Conservation (phyloP, 2,797 vertebrate genomes). For the Cirrhinus molitorella region DNA sequence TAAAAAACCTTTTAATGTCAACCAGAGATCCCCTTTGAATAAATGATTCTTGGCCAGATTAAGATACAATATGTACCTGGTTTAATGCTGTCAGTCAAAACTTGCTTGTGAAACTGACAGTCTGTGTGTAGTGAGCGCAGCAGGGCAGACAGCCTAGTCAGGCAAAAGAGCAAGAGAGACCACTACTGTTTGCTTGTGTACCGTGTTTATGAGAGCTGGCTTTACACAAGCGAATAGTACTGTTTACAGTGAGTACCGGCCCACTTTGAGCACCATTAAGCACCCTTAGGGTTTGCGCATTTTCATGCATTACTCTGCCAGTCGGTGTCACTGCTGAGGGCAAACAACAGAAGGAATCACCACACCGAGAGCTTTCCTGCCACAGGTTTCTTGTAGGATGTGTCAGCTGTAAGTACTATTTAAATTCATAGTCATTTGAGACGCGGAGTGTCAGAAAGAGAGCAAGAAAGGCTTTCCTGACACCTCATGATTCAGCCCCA, state of each 20-base stretch:
- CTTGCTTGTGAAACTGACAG: neutral
- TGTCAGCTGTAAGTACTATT: slow-evolving; percentile 39
- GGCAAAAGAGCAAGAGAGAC: neutral
- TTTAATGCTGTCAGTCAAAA: neutral
- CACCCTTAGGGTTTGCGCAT: neutral
- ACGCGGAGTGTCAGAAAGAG: neutral
- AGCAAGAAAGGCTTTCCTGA: slow-evolving; percentile 21
- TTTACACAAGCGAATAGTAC: neutral
- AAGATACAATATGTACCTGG: neutral
- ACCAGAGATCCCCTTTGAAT: neutral
- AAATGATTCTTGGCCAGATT: neutral
- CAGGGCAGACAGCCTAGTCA: neutral
- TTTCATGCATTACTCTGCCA: slow-evolving; percentile 23
- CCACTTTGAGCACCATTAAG: slow-evolving; percentile 12
- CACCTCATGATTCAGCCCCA: slow-evolving; percentile 33
- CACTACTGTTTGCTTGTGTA: neutral
- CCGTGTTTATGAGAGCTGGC: neutral
- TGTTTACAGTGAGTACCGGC: neutral
- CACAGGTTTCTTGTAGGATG: slow-evolving; percentile 15
- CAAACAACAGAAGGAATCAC: slow-evolving; percentile 27
- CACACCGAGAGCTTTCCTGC: slow-evolving; percentile 9
- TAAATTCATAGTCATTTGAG: slow-evolving; percentile 27
- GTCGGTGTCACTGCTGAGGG: slow-evolving; percentile 23
- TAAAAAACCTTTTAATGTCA: neutral
- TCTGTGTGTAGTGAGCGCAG: neutral